Evolutionary conservation across 2,797 vertebrate species (phyloP), one percentile per base, ranked within the genome.

Genomic region (Pangasius mekongensis): DNA sequence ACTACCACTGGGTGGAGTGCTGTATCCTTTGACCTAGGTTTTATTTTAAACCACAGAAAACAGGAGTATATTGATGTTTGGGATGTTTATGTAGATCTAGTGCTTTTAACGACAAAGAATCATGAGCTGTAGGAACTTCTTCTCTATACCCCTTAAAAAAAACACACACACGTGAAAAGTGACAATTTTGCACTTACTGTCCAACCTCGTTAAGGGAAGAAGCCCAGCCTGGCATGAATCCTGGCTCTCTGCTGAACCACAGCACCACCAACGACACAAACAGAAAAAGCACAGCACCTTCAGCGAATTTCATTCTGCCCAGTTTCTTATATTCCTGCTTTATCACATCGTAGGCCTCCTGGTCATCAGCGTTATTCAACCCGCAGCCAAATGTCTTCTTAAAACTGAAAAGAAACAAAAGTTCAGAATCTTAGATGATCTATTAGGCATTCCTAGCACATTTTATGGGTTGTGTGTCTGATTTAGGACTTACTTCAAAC

Each of bases 161-260:
- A 58, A 0, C 3, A 30, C 3, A 43, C 5, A 62, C 10, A 58
- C 58, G 67, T 74, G 36, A 73, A 76, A 36, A 36, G 39, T 49
- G 10, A 27, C 39, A n/a, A 7, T 77, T 77, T 36, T 76, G 47
- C 33, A 95, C 97, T 97, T 84, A 99, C 98, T 94, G 87, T 1
- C 27, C 73, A 0, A 76, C 0, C 9, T 93, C 60, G 83, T 96
- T 94, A 93, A 99, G 98, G 78, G 94, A 82, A 0, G 94, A 95
- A 22, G 97, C 98, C 98, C 98, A 99, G 52, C 98, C 98, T 0
- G 89, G 90, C 43, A 98, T 96, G 94, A 99, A 99, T 0, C 98
- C 98, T 0, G 98, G 98, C 0, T 98, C 97, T 88, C 98, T 95
- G 22, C 97, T 97, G 93, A 99, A 99, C 98, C 98, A 99, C 74